A percentile compares a stretch with the other conserved stretches of the same genome.
Evolutionary conservation across 1,140 invertebrate species (phyloP).

Genomic region (Brachionus koreanus): DNA sequence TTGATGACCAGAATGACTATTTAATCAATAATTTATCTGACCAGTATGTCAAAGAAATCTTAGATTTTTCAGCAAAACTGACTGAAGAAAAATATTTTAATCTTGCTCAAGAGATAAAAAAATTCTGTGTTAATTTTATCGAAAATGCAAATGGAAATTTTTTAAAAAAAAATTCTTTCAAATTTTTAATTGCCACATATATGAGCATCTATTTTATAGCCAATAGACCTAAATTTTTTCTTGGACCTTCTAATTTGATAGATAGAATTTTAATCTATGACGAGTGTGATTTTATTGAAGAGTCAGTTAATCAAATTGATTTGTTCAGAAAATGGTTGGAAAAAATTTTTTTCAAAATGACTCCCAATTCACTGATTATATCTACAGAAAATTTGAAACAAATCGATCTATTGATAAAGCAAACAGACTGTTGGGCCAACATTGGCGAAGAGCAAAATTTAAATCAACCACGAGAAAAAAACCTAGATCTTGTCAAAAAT

Average conservation of each 20-base stretch:
- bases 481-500: not conserved
- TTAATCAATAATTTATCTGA: not conserved
- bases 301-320: not conserved
- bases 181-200: not conserved
- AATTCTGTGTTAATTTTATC: not conserved
- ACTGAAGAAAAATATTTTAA: not conserved
- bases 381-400: not conserved
- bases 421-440: not conserved
- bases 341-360: not conserved
- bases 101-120: not conserved
- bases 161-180: not conserved
- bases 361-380: not conserved
- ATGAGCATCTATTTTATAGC: not conserved
- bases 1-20: not conserved
- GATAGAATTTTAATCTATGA: constrained; percentile 6
- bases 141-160: not conserved
- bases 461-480: not conserved
- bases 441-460: not conserved
- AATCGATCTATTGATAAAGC: not conserved
- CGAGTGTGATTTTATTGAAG: constrained; percentile 17
- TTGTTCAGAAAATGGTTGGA: not conserved
- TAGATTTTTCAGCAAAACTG: not conserved
- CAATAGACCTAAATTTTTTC: not conserved
- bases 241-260: not conserved
- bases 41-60: not conserved